Percentiles rank a stretch among this genome's conserved stretches.
These are phyloP conservation scores for Gerris buenoi DNA, from an alignment of 1,140 invertebrate genomes.

Conservation along the genomic window DNA sequence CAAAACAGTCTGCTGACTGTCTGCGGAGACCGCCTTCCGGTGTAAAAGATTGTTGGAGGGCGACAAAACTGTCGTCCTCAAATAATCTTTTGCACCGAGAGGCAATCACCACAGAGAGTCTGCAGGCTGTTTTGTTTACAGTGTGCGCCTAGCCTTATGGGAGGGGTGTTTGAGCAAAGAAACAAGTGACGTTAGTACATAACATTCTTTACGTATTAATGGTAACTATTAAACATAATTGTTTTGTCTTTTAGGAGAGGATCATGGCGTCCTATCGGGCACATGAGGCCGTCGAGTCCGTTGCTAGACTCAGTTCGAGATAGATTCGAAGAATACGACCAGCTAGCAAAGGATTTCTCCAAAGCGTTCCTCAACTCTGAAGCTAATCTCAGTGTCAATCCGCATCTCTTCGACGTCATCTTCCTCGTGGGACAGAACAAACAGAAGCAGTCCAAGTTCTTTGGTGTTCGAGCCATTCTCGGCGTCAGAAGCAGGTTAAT, in stretches of 20 bases:
- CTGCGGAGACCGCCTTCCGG: too few relatives aligned
- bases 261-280: conserved; percentile 86
- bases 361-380: conserved; percentile 70
- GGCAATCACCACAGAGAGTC: too few relatives aligned
- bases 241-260: conserved; percentile 38
- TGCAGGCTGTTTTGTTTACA: too few relatives aligned
- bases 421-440: conserved; percentile 82
- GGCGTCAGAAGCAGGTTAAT: conserved; percentile 75
- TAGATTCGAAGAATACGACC: conserved; percentile 86
- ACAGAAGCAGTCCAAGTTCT: conserved; percentile 62
- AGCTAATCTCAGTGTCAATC: conserved; percentile 49
- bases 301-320: conserved; percentile 79
- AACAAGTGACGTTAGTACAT: too few relatives aligned
- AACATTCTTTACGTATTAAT: too few relatives aligned
- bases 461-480: conserved; percentile 77
- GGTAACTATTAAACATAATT: background rate
- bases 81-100: too few relatives aligned
- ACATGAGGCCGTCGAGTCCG: conserved; percentile 84
- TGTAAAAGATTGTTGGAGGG: too few relatives aligned
- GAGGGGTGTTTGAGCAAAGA: too few relatives aligned
- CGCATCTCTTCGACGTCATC: conserved; percentile 74
- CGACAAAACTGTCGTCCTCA: too few relatives aligned
- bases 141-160: too few relatives aligned
- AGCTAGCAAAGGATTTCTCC: conserved; percentile 82
- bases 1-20: too few relatives aligned